Percentiles rank a stretch among this genome's conserved stretches.
phyloP scores from a whole-genome alignment of 2,888 invertebrate genomes.

The Ceraclea dissimilis region DNA sequence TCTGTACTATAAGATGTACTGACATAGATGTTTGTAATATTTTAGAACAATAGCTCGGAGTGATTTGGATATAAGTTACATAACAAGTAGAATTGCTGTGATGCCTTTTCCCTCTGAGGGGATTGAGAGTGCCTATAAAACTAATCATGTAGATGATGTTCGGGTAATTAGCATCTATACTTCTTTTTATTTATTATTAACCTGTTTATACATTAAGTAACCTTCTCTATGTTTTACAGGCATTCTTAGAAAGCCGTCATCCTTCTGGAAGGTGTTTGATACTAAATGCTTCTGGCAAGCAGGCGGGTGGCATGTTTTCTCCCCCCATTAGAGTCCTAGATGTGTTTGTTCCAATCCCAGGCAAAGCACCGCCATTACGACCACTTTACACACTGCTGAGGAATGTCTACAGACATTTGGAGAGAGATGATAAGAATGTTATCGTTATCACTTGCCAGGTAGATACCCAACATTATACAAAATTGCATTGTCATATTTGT shows the following conservation, averaged over 20 bases:
- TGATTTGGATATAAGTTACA: slow-evolving; percentile 86
- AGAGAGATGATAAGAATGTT: slow-evolving; percentile 73
- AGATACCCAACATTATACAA: slow-evolving; percentile 15
- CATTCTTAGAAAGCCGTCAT: slow-evolving; percentile 70
- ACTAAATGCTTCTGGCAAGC: slow-evolving; percentile 69
- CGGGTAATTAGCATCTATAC: slow-evolving; percentile 37
- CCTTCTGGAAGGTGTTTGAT: slow-evolving; percentile 69
- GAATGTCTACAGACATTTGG: slow-evolving; percentile 81
- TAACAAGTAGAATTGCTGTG: slow-evolving; percentile 83
- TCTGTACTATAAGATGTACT: too few relatives aligned
- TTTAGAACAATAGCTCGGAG: slow-evolving; percentile 70
- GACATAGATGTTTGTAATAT: too few relatives aligned
- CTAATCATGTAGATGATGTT: slow-evolving; percentile 90
- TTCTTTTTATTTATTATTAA: neutral
- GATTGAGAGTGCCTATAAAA: slow-evolving; percentile 84
- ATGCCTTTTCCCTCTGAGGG: slow-evolving; percentile 96
- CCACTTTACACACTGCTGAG: slow-evolving; percentile 77
- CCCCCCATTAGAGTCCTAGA: slow-evolving; percentile 56
- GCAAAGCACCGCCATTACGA: slow-evolving; percentile 70
- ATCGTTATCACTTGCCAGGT: slow-evolving; percentile 79
- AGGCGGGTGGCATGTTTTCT: slow-evolving; percentile 44
- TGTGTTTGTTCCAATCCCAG: slow-evolving; percentile 59
- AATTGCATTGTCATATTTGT: neutral
- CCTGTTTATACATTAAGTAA: neutral
- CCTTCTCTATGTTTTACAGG: slow-evolving; percentile 31